Conservation (phyloP, 2,797 vertebrate genomes). For the Pogoniulus pusillus region DNA sequence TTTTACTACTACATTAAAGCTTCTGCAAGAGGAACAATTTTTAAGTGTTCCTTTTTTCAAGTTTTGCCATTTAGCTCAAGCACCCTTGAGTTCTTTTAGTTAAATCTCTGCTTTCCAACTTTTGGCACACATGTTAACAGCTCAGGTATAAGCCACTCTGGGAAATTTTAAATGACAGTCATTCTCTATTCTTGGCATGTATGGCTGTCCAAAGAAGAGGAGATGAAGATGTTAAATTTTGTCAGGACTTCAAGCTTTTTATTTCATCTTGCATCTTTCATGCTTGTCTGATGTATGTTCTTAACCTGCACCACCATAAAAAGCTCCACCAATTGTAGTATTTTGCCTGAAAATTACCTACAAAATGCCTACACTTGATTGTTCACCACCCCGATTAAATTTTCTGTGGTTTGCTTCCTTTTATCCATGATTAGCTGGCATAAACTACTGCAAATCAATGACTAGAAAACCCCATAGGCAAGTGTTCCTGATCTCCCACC, state of each 20-base stretch:
- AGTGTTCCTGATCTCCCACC: not conserved
- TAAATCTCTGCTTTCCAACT: not conserved
- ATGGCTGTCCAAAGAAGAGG: not conserved
- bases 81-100: not conserved
- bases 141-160: not conserved
- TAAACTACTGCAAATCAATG: not conserved
- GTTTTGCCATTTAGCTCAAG: not conserved
- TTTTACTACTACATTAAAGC: not conserved
- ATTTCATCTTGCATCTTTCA: not conserved
- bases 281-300: not conserved
- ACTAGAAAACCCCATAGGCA: not conserved
- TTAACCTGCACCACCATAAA: not conserved
- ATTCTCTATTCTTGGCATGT: not conserved
- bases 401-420: not conserved
- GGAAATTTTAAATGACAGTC: not conserved
- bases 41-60: not conserved
- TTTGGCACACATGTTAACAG: not conserved
- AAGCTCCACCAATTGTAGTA: not conserved
- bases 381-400: not conserved
- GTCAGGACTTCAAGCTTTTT: not conserved
- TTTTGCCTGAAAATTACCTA: not conserved
- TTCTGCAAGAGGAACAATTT: constrained; percentile 14
- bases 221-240: not conserved
- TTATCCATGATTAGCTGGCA: not conserved
- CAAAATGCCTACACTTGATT: not conserved